These are phyloP conservation scores for Ariolimax columbianus DNA, from an alignment of 2,888 invertebrate species.

Conservation along the genomic window DNA sequence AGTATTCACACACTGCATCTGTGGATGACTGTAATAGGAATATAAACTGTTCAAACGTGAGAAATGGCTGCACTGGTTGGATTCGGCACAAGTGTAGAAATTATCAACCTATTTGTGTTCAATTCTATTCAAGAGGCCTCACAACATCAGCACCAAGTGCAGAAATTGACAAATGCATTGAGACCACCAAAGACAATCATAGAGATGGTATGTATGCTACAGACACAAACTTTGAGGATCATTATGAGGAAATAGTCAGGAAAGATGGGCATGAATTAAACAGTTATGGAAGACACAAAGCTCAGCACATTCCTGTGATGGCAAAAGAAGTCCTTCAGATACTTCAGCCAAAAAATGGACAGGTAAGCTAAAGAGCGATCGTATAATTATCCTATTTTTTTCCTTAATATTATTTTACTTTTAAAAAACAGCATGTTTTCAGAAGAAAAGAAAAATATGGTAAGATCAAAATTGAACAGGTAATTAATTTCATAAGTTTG, in stretches of 20 bases:
- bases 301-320: conserved; percentile 67
- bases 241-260: background rate
- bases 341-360: conserved; percentile 58
- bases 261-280: background rate
- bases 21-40: background rate
- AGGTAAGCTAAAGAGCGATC: conserved; percentile 58
- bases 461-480: no score
- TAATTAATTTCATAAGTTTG: no score
- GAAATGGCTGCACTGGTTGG: background rate
- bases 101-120: background rate
- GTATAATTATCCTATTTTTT: no score
- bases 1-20: background rate
- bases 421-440: no score
- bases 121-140: background rate
- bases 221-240: no score
- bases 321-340: conserved; percentile 60
- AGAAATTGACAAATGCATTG: background rate
- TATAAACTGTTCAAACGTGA: background rate
- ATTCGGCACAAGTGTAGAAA: background rate
- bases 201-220: background rate
- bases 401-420: no score
- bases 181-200: background rate
- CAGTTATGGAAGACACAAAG: background rate
- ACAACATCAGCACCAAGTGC: background rate
- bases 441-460: no score